Evolutionary conservation across 2,888 invertebrate genomes (phyloP), one percentile per base, ranked within the genome.

Genomic region (Lapara coniferarum): DNA sequence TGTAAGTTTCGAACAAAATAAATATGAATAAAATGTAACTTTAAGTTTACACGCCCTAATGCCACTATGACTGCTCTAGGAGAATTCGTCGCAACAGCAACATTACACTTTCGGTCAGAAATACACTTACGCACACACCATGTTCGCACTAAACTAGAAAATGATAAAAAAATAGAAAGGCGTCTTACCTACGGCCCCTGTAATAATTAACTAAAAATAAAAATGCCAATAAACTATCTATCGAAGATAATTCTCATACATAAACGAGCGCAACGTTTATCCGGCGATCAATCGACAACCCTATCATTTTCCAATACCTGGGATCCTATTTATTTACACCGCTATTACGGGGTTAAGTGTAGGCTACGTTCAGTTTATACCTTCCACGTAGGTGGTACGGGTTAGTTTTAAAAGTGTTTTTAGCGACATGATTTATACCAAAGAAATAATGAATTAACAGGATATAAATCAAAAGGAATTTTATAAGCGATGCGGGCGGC

Each of bases 331-430:
- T 89, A 87, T 89, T 88, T 86, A 85, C 84, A 75, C 75, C 72
- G 79, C 85, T 80, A 81, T 86, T 84, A 80, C 78, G 77, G 77
- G 81, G 77, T 82, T 87, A 89, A 88, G 85, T 88, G 84, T 85
- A 83, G 82, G 86, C 82, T 85, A 81, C 79, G 77, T 77, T 72
- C 78, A 85, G 87, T 87, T 85, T 86, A 87, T 86, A 80, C 77
- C 75, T 71, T 68, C 76, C 70, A 67, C 75, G 82, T 76, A 75
- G 79, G 81, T 78, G 82, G 81, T 79, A 75, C 74, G 66, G 66
- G 70, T 71, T 66, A 68, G 73, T 69, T 74, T 72, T 58, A 53
- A 71, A 73, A 77, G 76, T 74, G 72, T 72, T 71, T 71, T 71
- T 58, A 58, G 56, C 49, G 46, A 6, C 52, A 53, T 63, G 63